Evolutionary conservation across 2,797 vertebrate species (phyloP).

Genomic region (Leptatherina wallacei): DNA sequence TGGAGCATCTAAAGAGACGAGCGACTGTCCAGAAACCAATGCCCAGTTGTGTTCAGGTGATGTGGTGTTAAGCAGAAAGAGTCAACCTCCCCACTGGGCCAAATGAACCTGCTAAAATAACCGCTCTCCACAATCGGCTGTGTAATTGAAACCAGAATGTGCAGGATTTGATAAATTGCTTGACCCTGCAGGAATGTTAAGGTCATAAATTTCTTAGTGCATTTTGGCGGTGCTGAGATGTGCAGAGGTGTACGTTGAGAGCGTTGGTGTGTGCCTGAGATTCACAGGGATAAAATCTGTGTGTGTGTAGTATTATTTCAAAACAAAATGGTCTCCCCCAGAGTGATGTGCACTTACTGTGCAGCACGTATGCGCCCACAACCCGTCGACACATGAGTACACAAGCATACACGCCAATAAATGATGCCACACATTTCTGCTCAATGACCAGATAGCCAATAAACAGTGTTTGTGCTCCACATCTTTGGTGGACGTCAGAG

Average conservation of each 20-base stretch:
- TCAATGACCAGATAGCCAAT: constrained; percentile 47
- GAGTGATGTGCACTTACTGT: constrained; percentile 38
- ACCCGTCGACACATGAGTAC: constrained; percentile 9
- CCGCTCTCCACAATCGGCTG: constrained; percentile 94
- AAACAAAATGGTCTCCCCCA: constrained; percentile 78
- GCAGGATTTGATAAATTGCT: constrained; percentile 99
- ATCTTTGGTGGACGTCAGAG: constrained; percentile 1
- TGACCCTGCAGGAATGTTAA: constrained; percentile 97
- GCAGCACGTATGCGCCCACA: constrained; percentile 38
- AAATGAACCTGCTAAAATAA: constrained; percentile 99
- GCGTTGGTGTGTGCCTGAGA: constrained; percentile 38
- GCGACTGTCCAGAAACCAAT: constrained; percentile 75
- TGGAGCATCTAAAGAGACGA: constrained; percentile 46
- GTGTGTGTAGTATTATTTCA: constrained; percentile 64
- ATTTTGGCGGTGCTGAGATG: constrained; percentile 82
- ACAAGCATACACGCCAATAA: constrained; percentile 66
- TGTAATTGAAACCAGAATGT: constrained; percentile 99
- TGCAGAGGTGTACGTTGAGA: constrained; percentile 64
- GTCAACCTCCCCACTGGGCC: constrained; percentile 94
- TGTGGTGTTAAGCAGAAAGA: constrained; percentile 88
- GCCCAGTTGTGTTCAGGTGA: constrained; percentile 87
- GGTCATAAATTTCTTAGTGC: constrained; percentile 96
- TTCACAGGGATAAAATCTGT: constrained; percentile 39
- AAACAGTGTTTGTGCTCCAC: background rate
- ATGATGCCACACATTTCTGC: constrained; percentile 48